Conservation (phyloP, 2,888 invertebrate species). For the Spodoptera littoralis region DNA sequence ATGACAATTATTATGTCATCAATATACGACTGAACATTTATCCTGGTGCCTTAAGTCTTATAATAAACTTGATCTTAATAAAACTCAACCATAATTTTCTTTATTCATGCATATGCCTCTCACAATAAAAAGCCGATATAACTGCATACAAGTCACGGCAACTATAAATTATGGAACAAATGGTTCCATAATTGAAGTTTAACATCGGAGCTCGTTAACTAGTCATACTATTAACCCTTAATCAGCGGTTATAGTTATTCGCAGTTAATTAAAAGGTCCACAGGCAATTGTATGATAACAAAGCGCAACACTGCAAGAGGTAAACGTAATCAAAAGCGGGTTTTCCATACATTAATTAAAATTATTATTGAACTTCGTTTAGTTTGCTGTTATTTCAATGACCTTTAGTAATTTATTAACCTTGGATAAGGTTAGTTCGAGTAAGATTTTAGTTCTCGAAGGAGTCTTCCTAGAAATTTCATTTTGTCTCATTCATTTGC, state of each 20-base stretch:
- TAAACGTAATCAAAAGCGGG: conserved; percentile 18
- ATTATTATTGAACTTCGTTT: conserved; percentile 3
- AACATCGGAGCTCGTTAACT: conserved; percentile 2
- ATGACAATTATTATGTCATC: too few species aligned
- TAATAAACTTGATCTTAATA: too few species aligned
- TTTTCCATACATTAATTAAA: conserved; percentile 20
- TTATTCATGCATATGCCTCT: too few species aligned
- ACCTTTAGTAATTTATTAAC: not conserved
- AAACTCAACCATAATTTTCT: too few species aligned
- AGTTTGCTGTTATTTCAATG: not conserved
- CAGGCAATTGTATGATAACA: conserved; percentile 1
- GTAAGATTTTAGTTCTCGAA: not conserved
- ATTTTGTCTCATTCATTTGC: too few species aligned
- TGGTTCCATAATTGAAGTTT: conserved; percentile 9
- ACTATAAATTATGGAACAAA: not conserved
- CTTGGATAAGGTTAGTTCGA: conserved; percentile 1
- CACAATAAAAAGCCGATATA: too few species aligned
- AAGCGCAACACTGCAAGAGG: conserved; percentile 3
- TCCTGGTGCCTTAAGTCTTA: too few species aligned
- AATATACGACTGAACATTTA: too few species aligned
- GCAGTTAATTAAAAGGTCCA: conserved; percentile 7
- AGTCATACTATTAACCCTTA: conserved; percentile 2
- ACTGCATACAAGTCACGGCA: not conserved
- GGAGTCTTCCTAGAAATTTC: too few species aligned
- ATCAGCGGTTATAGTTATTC: conserved; percentile 2